These are phyloP conservation scores for Ferrisia virgata DNA, from an alignment of 2,888 invertebrate species.

Conservation along the genomic window DNA sequence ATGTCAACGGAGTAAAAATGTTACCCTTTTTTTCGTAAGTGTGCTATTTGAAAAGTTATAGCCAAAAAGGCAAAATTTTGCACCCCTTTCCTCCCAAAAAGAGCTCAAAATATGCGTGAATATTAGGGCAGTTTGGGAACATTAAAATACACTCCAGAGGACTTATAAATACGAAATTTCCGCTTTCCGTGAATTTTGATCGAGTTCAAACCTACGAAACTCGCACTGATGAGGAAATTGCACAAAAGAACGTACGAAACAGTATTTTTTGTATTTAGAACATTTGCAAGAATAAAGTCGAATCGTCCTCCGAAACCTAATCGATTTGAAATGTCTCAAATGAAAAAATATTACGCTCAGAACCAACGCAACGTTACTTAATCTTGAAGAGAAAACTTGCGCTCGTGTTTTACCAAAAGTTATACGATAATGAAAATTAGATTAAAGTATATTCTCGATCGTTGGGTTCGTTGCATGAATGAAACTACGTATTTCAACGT, in stretches of 20 bases:
- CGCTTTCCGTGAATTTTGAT: too few species aligned
- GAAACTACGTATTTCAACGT: neutral
- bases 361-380: neutral
- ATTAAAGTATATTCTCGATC: neutral
- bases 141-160: too few species aligned
- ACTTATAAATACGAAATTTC: too few species aligned
- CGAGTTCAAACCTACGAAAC: neutral
- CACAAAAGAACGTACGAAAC: neutral
- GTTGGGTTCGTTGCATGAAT: too few species aligned
- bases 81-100: too few species aligned
- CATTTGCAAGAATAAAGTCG: conserved; percentile 10
- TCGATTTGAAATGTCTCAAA: conserved; percentile 17
- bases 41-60: too few species aligned
- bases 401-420: neutral
- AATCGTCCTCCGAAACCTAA: conserved; percentile 1
- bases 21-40: too few species aligned
- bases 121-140: too few species aligned
- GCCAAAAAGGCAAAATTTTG: too few species aligned
- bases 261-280: too few species aligned
- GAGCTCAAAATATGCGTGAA: too few species aligned
- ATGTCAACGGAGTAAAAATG: too few species aligned
- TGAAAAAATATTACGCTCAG: conserved; percentile 14
- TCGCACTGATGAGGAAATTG: neutral
- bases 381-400: neutral
- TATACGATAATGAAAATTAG: neutral